A percentile compares a stretch with the other conserved stretches of the same genome.
phyloP scores from a whole-genome alignment of 1,140 invertebrate species.

The Drosophila kepulauana region DNA sequence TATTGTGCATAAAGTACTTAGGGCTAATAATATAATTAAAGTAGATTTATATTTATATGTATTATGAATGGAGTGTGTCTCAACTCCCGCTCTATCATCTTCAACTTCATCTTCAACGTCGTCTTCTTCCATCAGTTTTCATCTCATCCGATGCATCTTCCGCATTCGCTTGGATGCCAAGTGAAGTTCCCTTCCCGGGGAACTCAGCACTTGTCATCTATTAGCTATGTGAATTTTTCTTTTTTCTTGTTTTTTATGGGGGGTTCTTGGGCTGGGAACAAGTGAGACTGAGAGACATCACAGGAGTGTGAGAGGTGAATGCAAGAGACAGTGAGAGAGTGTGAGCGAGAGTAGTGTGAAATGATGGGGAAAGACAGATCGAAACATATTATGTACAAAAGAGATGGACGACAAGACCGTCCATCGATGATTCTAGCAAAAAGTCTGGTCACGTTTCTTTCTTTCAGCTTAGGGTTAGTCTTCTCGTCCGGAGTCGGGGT shows the following conservation, averaged over 20 bases:
- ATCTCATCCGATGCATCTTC: constrained; percentile 40
- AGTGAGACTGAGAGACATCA: constrained; percentile 25
- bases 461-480: constrained; percentile 9
- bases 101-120: constrained; percentile 46
- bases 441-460: constrained; percentile 18
- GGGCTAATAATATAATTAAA: constrained; percentile 77
- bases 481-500: constrained; percentile 43
- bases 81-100: constrained; percentile 63
- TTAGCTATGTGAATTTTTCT: constrained; percentile 61
- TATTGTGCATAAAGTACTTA: constrained; percentile 84
- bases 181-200: constrained; percentile 59
- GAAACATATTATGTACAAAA: constrained; percentile 78
- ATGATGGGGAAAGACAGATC: constrained; percentile 29
- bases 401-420: constrained; percentile 57
- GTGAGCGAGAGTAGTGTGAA: constrained; percentile 10
- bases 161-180: constrained; percentile 62
- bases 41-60: constrained; percentile 72
- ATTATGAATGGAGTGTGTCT: constrained; percentile 66
- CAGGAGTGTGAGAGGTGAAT: constrained; percentile 21
- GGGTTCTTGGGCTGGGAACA: constrained; percentile 30
- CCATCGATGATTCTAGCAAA: constrained; percentile 25
- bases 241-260: constrained; percentile 13
- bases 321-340: constrained; percentile 30
- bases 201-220: constrained; percentile 66
- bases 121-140: constrained; percentile 26